Percentiles rank a stretch among this genome's conserved stretches.
Evolutionary conservation across 2,113 vertebrate genomes (phyloP).

Genomic region (Salvelinus alpinus): DNA sequence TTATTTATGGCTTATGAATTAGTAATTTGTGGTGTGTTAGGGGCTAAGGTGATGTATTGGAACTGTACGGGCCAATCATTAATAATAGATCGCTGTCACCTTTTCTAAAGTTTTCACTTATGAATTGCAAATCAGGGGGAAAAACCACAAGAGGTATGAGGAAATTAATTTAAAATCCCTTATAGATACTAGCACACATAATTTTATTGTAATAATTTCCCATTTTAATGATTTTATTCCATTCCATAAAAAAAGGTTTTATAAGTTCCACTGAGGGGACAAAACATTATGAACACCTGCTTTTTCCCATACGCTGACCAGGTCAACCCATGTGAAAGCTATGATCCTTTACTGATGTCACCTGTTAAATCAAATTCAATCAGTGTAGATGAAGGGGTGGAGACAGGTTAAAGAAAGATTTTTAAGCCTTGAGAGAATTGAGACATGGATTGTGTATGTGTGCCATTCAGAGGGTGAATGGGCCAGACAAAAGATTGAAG

Average conservation of each 20-base stretch:
- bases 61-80: slow-evolving; percentile 53
- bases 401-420: too few species aligned
- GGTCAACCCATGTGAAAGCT: too few species aligned
- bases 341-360: too few species aligned
- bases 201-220: slow-evolving; percentile 30
- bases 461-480: too few species aligned
- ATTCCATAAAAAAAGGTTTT: neutral
- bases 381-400: too few species aligned
- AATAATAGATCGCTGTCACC: slow-evolving; percentile 66
- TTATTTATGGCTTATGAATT: slow-evolving; percentile 71
- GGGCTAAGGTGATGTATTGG: slow-evolving; percentile 65
- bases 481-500: too few species aligned
- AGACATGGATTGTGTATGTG: too few species aligned
- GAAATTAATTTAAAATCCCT: slow-evolving; percentile 54
- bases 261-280: neutral
- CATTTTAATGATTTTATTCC: slow-evolving; percentile 29
- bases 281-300: too few species aligned
- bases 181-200: slow-evolving; percentile 30
- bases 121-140: slow-evolving; percentile 52
- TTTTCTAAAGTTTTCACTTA: slow-evolving; percentile 57
- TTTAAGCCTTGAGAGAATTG: too few species aligned
- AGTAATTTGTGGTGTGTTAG: slow-evolving; percentile 65
- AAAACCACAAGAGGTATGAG: slow-evolving; percentile 32
- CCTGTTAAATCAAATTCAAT: too few species aligned
- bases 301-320: too few species aligned